A percentile compares a stretch with the other conserved stretches of the same genome.
phyloP scores from a whole-genome alignment of 2,888 invertebrate species.

The Pammene fasciana region DNA sequence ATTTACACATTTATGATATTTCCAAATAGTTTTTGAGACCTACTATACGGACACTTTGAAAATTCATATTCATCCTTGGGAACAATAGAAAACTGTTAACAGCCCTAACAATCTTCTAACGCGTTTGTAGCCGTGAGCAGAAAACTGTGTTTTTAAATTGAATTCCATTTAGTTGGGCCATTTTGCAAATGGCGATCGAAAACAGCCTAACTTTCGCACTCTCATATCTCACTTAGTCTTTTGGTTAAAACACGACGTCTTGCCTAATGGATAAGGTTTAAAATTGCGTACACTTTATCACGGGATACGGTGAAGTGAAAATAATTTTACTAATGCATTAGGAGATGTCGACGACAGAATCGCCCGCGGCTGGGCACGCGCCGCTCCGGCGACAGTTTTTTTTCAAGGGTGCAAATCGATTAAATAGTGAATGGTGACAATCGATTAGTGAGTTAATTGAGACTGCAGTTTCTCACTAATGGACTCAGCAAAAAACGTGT shows the following conservation, averaged over 20 bases:
- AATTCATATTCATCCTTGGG: background rate
- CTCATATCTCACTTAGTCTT: background rate
- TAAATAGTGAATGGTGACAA: slow-evolving; percentile 32
- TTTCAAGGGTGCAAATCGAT: slow-evolving; percentile 36
- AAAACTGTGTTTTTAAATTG: slow-evolving; percentile 59
- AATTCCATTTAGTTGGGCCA: slow-evolving; percentile 65
- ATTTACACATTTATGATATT: background rate
- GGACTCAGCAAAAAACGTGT: background rate
- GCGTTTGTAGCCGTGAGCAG: slow-evolving; percentile 24
- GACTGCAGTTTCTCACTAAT: slow-evolving; percentile 13
- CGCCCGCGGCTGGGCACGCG: slow-evolving; percentile 61
- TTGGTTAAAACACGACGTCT: background rate
- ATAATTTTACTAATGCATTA: slow-evolving; percentile 60
- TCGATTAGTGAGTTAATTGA: slow-evolving; percentile 19
- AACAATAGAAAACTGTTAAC: slow-evolving; percentile 50
- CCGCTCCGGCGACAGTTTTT: slow-evolving; percentile 48
- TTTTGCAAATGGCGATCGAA: slow-evolving; percentile 48
- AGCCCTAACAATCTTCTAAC: slow-evolving; percentile 31
- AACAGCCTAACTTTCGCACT: background rate
- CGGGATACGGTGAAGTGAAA: background rate
- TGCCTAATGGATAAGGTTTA: background rate
- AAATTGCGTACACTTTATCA: background rate
- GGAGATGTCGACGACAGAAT: slow-evolving; percentile 55
- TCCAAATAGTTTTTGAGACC: background rate
- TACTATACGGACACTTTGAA: no score